Percentiles rank a stretch among this genome's conserved stretches.
Evolutionary conservation across 2,888 invertebrate genomes (phyloP).

Genomic region (Troilus luridus): DNA sequence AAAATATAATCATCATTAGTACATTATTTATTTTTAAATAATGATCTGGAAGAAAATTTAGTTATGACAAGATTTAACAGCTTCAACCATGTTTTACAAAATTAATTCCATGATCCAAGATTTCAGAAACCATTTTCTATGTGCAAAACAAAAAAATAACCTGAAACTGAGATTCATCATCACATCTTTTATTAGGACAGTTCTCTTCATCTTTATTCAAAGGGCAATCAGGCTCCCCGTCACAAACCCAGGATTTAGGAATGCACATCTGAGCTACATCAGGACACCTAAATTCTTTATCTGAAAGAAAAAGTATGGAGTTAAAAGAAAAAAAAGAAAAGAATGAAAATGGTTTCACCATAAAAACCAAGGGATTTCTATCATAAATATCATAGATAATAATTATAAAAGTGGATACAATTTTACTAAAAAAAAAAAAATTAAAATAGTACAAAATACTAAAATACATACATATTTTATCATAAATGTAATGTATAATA

Average conservation of each 20-base stretch:
- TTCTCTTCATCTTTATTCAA: constrained; percentile 83
- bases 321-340: not conserved
- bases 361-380: no score
- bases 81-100: not conserved
- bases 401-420: no score
- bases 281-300: constrained; percentile 75
- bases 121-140: not conserved
- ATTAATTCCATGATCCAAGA: not conserved
- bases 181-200: constrained; percentile 67
- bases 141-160: not conserved
- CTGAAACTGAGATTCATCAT: constrained; percentile 52
- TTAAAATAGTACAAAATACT: no score
- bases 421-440: no score
- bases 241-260: constrained; percentile 84
- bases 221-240: constrained; percentile 82
- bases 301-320: constrained; percentile 59
- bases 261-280: constrained; percentile 75
- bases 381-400: no score
- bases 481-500: no score
- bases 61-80: no score
- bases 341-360: not conserved
- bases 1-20: no score
- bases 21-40: no score
- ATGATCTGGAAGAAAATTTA: no score
- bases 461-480: no score